phyloP scores from a whole-genome alignment of 2,797 vertebrate species.

The Lacerta agilis region DNA sequence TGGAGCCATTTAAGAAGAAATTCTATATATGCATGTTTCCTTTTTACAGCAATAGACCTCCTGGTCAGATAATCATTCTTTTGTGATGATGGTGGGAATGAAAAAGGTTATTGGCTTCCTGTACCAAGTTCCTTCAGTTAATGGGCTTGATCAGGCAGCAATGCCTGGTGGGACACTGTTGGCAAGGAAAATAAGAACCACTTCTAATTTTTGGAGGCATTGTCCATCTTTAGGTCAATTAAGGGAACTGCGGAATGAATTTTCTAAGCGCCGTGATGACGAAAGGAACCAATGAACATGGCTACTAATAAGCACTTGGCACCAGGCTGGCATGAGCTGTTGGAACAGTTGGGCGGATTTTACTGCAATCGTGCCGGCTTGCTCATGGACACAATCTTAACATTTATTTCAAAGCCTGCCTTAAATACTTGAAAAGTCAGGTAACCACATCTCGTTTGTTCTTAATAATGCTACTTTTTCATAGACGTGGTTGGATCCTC shows the following conservation, averaged over 20 bases:
- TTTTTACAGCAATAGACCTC: background rate
- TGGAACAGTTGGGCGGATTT: background rate
- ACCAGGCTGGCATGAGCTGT: background rate
- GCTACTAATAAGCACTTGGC: constrained; percentile 73
- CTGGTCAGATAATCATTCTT: background rate
- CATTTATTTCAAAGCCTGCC: background rate
- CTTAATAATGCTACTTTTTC: background rate
- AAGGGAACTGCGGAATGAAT: constrained; percentile 71
- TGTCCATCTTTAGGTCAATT: constrained; percentile 76
- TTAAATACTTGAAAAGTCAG: background rate
- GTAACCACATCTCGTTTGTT: background rate
- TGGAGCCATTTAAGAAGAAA: background rate
- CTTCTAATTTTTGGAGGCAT: constrained; percentile 66
- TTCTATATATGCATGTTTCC: background rate
- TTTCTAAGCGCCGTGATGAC: constrained; percentile 43
- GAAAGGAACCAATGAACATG: constrained; percentile 70
- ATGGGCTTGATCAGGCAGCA: constrained; percentile 15
- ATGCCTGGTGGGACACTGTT: constrained; percentile 24
- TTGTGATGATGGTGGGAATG: constrained; percentile 28
- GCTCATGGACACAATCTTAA: background rate
- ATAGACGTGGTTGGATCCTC: background rate
- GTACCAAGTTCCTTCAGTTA: background rate
- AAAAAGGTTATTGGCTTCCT: constrained; percentile 19
- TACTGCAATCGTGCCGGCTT: background rate
- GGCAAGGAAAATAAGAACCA: constrained; percentile 52